A percentile compares a stretch with the other conserved stretches of the same genome.
Evolutionary conservation across 2,797 vertebrate species (phyloP).

Genomic region (Galagoides demidoff): DNA sequence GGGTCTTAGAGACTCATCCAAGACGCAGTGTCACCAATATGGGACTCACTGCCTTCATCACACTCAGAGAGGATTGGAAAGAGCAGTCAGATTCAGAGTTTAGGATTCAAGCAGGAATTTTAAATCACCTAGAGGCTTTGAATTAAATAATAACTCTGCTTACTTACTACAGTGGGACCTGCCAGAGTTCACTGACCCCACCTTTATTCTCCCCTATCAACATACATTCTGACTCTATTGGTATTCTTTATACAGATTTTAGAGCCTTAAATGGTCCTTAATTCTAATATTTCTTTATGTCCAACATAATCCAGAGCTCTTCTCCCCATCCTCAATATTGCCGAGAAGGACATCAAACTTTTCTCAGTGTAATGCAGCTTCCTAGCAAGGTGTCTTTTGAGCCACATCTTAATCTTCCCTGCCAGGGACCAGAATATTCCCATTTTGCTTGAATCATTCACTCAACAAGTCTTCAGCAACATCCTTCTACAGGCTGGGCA

Average conservation of each 20-base stretch:
- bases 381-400: not conserved
- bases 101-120: not conserved
- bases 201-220: not conserved
- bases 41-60: not conserved
- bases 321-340: not conserved
- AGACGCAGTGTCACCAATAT: not conserved
- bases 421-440: conserved; percentile 7
- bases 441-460: not conserved
- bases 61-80: not conserved
- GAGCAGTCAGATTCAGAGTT: not conserved
- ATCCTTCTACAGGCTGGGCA: not conserved
- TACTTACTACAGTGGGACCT: not conserved
- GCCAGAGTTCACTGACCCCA: not conserved
- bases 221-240: not conserved
- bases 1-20: not conserved
- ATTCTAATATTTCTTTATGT: not conserved
- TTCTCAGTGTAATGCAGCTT: not conserved
- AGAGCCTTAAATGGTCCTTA: not conserved
- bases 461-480: not conserved
- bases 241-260: not conserved
- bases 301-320: not conserved
- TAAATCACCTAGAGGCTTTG: not conserved
- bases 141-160: conserved; percentile 21
- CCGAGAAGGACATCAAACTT: not conserved
- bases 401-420: not conserved